Percentiles rank a stretch among this genome's conserved stretches.
Evolutionary conservation across 1,140 invertebrate species (phyloP).

Genomic region (Diprion similis): DNA sequence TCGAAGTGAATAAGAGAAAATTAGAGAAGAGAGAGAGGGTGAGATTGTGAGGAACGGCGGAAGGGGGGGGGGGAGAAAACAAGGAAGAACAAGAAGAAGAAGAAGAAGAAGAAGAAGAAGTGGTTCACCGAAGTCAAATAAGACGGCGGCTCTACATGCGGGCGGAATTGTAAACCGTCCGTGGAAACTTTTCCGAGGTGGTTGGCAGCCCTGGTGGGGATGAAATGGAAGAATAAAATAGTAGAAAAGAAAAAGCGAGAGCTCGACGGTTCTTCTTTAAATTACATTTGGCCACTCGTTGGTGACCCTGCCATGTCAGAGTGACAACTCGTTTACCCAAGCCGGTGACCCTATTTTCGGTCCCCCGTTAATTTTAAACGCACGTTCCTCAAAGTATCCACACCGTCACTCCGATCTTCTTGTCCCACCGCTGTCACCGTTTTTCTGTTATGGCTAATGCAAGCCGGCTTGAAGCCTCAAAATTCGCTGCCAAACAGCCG

Average conservation of each 20-base stretch:
- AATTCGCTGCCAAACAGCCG: too few species aligned
- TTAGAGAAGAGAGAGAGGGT: conserved; percentile 15
- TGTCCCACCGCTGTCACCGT: neutral
- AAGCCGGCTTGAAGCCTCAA: too few species aligned
- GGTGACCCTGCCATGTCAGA: conserved; percentile 28
- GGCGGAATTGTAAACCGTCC: conserved; percentile 33
- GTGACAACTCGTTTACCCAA: conserved; percentile 7
- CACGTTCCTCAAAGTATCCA: neutral
- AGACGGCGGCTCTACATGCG: conserved; percentile 5
- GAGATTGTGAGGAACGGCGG: conserved; percentile 19
- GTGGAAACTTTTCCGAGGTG: conserved; percentile 11
- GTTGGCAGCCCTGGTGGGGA: too few species aligned
- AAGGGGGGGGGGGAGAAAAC: neutral
- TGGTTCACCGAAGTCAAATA: conserved; percentile 6
- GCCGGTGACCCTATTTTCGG: neutral
- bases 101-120: conserved; percentile 21
- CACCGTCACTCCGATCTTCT: neutral
- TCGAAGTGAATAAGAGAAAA: too few species aligned
- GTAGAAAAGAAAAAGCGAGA: too few species aligned
- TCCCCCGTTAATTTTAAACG: neutral
- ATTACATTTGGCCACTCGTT: conserved; percentile 57
- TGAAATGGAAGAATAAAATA: too few species aligned
- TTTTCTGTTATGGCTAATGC: neutral
- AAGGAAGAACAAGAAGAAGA: neutral
- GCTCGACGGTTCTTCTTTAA: conserved; percentile 47